These are phyloP conservation scores for Drosophila seclusa DNA, from an alignment of 2,888 invertebrate species.

Conservation along the genomic window DNA sequence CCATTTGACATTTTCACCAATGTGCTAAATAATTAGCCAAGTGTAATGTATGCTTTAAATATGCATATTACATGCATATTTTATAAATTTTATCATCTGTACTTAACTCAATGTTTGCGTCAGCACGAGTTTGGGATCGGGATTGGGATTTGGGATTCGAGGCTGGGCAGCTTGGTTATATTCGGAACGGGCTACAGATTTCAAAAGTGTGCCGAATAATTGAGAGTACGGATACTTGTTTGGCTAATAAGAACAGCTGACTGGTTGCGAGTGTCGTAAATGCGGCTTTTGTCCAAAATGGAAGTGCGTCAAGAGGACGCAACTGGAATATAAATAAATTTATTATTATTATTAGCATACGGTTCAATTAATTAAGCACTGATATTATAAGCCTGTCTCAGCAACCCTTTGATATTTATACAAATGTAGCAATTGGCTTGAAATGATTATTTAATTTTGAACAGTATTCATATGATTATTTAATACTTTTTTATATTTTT, in stretches of 20 bases:
- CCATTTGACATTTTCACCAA: conserved; percentile 63
- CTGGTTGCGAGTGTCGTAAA: conserved; percentile 16
- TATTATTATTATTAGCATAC: conserved; percentile 32
- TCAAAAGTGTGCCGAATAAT: conserved; percentile 62
- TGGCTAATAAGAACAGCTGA: conserved; percentile 17
- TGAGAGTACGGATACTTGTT: conserved; percentile 13
- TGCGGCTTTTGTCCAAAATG: conserved; percentile 12
- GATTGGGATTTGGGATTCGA: conserved; percentile 7
- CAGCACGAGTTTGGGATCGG: conserved; percentile 33
- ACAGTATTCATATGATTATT: background rate
- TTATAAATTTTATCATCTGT: conserved; percentile 23
- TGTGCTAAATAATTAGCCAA: conserved; percentile 33
- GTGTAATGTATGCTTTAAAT: conserved; percentile 22
- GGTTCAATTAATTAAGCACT: conserved; percentile 10
- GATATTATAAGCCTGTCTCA: background rate
- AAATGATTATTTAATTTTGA: background rate
- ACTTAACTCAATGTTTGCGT: conserved; percentile 49
- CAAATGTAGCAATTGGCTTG: background rate
- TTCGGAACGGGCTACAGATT: conserved; percentile 31
- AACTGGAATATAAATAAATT: conserved; percentile 33
- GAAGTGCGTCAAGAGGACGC: conserved; percentile 31
- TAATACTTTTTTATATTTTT: background rate
- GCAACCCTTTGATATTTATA: background rate
- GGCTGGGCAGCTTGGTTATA: conserved; percentile 28
- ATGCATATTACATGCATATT: conserved; percentile 8